A percentile compares a stretch with the other conserved stretches of the same genome.
These are phyloP conservation scores for Lithobates pipiens DNA, from an alignment of 2,797 vertebrate genomes.

Conservation along the genomic window DNA sequence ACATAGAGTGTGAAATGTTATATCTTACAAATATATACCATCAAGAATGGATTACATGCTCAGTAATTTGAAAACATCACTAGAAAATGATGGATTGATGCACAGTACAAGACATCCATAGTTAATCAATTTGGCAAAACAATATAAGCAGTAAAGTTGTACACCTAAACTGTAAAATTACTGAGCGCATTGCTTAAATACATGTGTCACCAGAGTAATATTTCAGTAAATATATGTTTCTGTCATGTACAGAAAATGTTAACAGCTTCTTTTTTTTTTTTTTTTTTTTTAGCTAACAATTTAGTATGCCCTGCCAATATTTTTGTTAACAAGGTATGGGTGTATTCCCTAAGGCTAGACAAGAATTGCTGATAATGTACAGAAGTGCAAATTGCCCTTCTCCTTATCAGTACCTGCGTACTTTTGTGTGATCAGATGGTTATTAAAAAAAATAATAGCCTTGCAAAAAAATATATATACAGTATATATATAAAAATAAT, in stretches of 20 bases:
- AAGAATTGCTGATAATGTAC: not conserved
- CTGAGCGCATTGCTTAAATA: not conserved
- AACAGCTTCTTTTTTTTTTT: not conserved
- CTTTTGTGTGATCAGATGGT: not conserved
- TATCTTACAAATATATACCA: not conserved
- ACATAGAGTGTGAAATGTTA: not conserved
- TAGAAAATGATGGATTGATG: not conserved
- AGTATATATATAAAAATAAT: too few species aligned
- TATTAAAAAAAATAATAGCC: not conserved
- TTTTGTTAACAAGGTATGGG: not conserved
- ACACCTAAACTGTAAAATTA: constrained; percentile 14
- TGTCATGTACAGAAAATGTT: not conserved
- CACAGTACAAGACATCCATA: not conserved
- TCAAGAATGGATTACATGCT: constrained; percentile 27
- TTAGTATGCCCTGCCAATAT: not conserved
- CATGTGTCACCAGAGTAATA: not conserved
- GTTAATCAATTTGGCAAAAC: constrained; percentile 44
- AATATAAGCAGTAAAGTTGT: not conserved
- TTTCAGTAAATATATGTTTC: not conserved
- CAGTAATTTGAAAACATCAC: constrained; percentile 20
- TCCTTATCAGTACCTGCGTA: too few species aligned
- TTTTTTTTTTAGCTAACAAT: not conserved
- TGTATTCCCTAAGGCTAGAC: not conserved
- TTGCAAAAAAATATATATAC: not conserved
- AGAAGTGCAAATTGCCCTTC: not conserved